These are phyloP conservation scores for Sitodiplosis mosellana DNA, from an alignment of 1,140 invertebrate genomes.

Conservation along the genomic window DNA sequence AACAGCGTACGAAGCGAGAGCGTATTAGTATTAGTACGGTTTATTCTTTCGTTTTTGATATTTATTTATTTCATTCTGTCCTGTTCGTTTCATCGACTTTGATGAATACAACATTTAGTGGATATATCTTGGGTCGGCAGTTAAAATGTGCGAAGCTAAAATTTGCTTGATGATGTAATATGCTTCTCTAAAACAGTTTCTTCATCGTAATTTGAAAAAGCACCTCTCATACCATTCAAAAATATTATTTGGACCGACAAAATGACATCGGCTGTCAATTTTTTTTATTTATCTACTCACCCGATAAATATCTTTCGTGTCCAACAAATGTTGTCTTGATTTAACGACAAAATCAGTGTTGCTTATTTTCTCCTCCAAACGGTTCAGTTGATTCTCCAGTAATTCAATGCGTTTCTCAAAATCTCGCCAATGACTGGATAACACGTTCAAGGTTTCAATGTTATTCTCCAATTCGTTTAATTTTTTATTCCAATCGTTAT, in stretches of 20 bases:
- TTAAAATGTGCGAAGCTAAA: too few species aligned
- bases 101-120: too few species aligned
- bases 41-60: too few species aligned
- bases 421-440: slow-evolving; percentile 59
- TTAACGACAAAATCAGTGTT: slow-evolving; percentile 53
- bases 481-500: slow-evolving; percentile 54
- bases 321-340: slow-evolving; percentile 49
- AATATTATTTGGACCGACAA: not conserved
- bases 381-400: slow-evolving; percentile 38
- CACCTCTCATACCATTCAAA: too few species aligned
- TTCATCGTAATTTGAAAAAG: too few species aligned
- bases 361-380: slow-evolving; percentile 47
- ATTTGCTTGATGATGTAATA: not conserved
- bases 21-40: too few species aligned
- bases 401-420: slow-evolving; percentile 48
- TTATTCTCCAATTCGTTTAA: slow-evolving; percentile 46
- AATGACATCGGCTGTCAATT: not conserved
- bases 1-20: too few species aligned
- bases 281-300: slow-evolving; percentile 35
- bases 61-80: too few species aligned
- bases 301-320: slow-evolving; percentile 46
- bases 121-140: too few species aligned
- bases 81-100: too few species aligned
- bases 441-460: slow-evolving; percentile 36
- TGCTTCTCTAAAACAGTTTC: too few species aligned